These are phyloP conservation scores for Thamnaconus septentrionalis DNA, from an alignment of 2,113 vertebrate genomes.

Conservation along the genomic window DNA sequence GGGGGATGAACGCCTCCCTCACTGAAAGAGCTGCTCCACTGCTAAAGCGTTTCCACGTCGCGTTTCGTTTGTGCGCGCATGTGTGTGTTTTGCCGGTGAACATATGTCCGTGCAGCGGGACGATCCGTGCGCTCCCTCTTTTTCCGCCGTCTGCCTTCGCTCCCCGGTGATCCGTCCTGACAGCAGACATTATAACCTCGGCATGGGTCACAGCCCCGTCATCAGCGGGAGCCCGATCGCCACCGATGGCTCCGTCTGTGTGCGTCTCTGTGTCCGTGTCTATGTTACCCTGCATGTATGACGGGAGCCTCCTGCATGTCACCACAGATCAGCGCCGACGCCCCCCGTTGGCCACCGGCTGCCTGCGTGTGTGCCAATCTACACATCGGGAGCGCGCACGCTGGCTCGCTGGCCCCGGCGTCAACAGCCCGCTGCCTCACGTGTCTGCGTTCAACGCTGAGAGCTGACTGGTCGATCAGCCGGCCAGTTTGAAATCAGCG, in stretches of 20 bases:
- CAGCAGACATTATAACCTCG: conserved; percentile 45
- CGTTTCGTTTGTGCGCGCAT: neutral
- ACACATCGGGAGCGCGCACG: neutral
- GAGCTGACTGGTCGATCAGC: too few relatives aligned
- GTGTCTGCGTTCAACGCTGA: too few relatives aligned
- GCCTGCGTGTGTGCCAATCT: neutral
- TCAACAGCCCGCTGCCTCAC: too few relatives aligned
- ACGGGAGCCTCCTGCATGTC: conserved; percentile 26
- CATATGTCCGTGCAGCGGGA: conserved; percentile 6
- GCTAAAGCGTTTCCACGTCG: neutral
- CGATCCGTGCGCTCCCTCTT: neutral
- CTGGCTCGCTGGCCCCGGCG: neutral
- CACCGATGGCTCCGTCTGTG: conserved; percentile 24
- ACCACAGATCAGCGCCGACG: conserved; percentile 41
- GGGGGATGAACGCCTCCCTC: too few relatives aligned
- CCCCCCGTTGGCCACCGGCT: conserved; percentile 19
- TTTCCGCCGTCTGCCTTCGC: conserved; percentile 2
- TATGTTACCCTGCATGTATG: conserved; percentile 13
- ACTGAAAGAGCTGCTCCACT: too few relatives aligned
- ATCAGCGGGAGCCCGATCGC: conserved; percentile 26
- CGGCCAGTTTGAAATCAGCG: too few relatives aligned
- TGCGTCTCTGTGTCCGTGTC: conserved; percentile 22
- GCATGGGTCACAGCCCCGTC: conserved; percentile 29
- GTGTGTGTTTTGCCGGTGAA: conserved; percentile 10
- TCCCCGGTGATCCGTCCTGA: conserved; percentile 36